These are phyloP conservation scores for Denticeps clupeoides DNA, from an alignment of 2,797 vertebrate genomes.

Conservation along the genomic window DNA sequence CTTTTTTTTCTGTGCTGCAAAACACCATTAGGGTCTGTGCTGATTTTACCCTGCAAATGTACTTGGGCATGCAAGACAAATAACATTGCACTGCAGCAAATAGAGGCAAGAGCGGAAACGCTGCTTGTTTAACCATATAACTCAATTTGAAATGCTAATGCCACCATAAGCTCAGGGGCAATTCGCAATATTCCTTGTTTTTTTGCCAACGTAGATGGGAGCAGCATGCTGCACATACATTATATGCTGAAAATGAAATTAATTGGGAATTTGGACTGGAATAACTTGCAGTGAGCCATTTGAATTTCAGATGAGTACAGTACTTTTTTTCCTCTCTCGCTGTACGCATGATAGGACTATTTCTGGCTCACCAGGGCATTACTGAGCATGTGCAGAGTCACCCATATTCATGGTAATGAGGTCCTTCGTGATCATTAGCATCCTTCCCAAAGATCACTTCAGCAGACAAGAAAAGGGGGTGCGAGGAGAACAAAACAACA, in stretches of 20 bases:
- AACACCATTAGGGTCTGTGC: constrained; percentile 4
- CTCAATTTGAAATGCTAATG: constrained; percentile 65
- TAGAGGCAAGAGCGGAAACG: constrained; percentile 21
- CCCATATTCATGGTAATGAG: constrained; percentile 33
- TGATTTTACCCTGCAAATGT: constrained; percentile 7
- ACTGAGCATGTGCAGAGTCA: constrained; percentile 13
- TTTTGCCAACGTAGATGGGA: constrained; percentile 36
- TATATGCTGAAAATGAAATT: constrained; percentile 49
- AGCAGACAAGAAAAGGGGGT: neutral
- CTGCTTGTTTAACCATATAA: constrained; percentile 56
- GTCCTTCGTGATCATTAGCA: constrained; percentile 25
- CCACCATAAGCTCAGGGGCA: constrained; percentile 39
- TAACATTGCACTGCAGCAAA: constrained; percentile 31
- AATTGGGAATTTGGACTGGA: constrained; percentile 45
- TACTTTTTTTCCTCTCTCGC: constrained; percentile 4
- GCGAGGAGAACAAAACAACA: constrained; percentile 1
- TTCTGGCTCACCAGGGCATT: constrained; percentile 5
- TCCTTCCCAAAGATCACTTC: constrained; percentile 20
- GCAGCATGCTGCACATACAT: constrained; percentile 41
- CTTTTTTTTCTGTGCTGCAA: constrained; percentile 3
- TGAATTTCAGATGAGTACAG: constrained; percentile 45
- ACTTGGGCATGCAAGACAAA: constrained; percentile 16
- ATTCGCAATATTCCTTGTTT: constrained; percentile 32
- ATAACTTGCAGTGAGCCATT: constrained; percentile 39
- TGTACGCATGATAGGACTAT: constrained; percentile 5